Percentiles rank a stretch among this genome's conserved stretches.
phyloP scores from a whole-genome alignment of 2,888 invertebrate species.

The Philopedon plagiatum region DNA sequence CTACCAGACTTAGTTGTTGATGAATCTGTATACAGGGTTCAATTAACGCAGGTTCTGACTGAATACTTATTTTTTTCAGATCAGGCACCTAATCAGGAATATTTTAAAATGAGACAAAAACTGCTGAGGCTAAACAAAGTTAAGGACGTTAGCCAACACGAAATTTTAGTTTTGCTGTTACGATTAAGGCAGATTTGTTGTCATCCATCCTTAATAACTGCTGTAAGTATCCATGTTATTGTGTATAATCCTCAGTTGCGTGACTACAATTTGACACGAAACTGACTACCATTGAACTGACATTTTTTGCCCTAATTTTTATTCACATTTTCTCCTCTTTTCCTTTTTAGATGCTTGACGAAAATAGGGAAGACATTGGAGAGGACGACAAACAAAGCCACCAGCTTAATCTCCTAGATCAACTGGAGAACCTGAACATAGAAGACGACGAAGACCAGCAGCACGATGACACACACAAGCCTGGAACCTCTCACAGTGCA shows the following conservation, averaged over 20 bases:
- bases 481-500: constrained; percentile 8
- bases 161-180: constrained; percentile 85
- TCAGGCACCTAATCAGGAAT: constrained; percentile 66
- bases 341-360: constrained; percentile 69
- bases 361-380: constrained; percentile 66
- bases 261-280: too few relatives aligned
- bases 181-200: constrained; percentile 91
- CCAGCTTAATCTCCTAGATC: constrained; percentile 75
- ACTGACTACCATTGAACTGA: too few relatives aligned
- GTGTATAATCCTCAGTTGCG: too few relatives aligned
- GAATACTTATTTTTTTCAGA: too few relatives aligned
- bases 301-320: too few relatives aligned
- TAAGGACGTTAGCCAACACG: constrained; percentile 70
- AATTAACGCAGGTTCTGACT: too few relatives aligned
- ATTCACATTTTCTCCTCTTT: background rate
- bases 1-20: too few relatives aligned
- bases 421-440: constrained; percentile 76
- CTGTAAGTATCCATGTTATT: too few relatives aligned
- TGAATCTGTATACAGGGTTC: too few relatives aligned
- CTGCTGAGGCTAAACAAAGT: constrained; percentile 74
- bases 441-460: constrained; percentile 57
- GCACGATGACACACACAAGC: background rate
- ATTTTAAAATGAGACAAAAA: constrained; percentile 76
- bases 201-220: constrained; percentile 86
- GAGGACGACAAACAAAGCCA: constrained; percentile 65